A percentile compares a stretch with the other conserved stretches of the same genome.
phyloP scores from a whole-genome alignment of 2,113 vertebrate species.

The Petaurus breviceps region DNA sequence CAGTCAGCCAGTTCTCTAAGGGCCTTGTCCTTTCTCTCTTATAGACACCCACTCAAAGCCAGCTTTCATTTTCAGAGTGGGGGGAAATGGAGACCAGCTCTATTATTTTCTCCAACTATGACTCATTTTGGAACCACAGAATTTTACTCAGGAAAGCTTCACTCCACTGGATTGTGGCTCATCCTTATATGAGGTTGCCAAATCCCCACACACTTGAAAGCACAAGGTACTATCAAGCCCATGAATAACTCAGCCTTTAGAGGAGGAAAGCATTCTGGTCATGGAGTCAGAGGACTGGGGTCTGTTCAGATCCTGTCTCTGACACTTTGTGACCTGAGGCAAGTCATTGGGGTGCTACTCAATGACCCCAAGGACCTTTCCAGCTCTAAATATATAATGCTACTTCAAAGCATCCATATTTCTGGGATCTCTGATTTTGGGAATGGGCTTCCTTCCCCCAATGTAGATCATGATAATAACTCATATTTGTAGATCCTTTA shows the following conservation, averaged over 20 bases:
- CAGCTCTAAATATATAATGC: not conserved
- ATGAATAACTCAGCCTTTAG: not conserved
- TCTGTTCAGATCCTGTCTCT: not conserved
- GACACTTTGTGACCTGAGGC: fast-evolving
- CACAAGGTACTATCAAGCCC: not conserved
- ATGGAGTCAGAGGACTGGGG: not conserved
- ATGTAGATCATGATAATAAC: not conserved
- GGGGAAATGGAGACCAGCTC: not conserved
- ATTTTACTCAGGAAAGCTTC: not conserved
- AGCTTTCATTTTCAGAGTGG: not conserved
- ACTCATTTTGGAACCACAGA: not conserved
- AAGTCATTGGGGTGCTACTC: not conserved
- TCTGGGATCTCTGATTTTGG: not conserved
- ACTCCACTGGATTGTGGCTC: not conserved
- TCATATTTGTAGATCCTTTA: not conserved
- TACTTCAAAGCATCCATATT: not conserved
- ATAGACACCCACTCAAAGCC: not conserved
- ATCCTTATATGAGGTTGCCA: not conserved
- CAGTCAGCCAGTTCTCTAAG: not conserved
- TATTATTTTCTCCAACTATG: not conserved
- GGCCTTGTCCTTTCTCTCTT: not conserved
- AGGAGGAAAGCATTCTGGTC: not conserved
- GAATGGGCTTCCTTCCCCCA: not conserved
- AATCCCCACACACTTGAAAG: not conserved
- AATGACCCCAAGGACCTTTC: not conserved